These are phyloP conservation scores for Lasius fuliginosus DNA, from an alignment of 2,888 invertebrate species.

Conservation along the genomic window DNA sequence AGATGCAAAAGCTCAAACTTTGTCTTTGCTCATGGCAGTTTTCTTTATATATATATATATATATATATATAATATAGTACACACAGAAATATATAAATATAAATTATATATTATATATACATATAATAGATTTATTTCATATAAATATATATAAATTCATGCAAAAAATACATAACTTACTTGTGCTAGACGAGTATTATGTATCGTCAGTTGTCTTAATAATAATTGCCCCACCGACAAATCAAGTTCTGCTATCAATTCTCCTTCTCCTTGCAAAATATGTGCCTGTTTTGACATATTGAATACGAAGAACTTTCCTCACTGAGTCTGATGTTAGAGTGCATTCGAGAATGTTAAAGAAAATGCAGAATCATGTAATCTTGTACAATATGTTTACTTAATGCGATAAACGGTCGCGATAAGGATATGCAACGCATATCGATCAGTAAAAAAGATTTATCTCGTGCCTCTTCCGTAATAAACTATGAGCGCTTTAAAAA, in stretches of 20 bases:
- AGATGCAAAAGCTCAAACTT: background rate
- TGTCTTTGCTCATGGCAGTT: background rate
- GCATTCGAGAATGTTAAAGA: background rate
- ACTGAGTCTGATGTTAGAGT: background rate
- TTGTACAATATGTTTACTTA: too few species aligned
- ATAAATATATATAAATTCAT: background rate
- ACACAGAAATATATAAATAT: too few species aligned
- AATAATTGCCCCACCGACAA: slow-evolving; percentile 75
- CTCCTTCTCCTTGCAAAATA: slow-evolving; percentile 75
- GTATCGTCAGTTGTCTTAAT: slow-evolving; percentile 69
- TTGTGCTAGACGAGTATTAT: slow-evolving; percentile 71
- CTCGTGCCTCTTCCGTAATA: too few species aligned
- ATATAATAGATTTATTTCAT: background rate
- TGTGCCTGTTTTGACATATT: slow-evolving; percentile 74
- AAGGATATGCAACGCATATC: too few species aligned
- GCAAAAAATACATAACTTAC: slow-evolving; percentile 65
- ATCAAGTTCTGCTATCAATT: slow-evolving; percentile 55
- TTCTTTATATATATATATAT: slow-evolving; percentile 3
- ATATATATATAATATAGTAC: too few species aligned
- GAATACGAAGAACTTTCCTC: background rate
- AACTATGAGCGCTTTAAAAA: background rate
- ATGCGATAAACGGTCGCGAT: too few species aligned
- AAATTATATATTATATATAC: too few species aligned
- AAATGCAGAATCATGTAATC: too few species aligned
- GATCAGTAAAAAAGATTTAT: too few species aligned